phyloP scores from a whole-genome alignment of 2,888 invertebrate genomes.

The Zelleria hepariella region DNA sequence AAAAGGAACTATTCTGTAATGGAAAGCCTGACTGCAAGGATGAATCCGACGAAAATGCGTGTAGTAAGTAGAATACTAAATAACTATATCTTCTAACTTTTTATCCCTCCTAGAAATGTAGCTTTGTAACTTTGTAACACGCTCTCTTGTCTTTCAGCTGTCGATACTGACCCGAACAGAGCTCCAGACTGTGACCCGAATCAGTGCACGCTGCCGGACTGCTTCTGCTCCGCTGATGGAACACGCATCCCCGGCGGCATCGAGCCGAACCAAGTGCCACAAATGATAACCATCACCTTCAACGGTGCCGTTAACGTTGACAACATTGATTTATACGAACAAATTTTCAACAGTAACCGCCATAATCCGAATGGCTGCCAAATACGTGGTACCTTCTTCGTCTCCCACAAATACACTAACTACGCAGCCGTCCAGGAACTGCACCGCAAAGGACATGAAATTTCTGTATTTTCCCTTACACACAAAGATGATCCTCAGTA shows the following conservation, averaged over 20 bases:
- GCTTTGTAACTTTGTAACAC: background rate
- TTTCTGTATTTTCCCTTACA: constrained; percentile 91
- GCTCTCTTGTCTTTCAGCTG: constrained; percentile 73
- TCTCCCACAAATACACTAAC: constrained; percentile 93
- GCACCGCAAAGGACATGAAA: constrained; percentile 92
- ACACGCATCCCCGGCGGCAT: constrained; percentile 89
- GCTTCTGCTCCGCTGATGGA: constrained; percentile 94
- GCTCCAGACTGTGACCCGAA: constrained; percentile 93
- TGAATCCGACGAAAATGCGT: constrained; percentile 95
- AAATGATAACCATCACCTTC: constrained; percentile 94
- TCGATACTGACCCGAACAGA: constrained; percentile 91
- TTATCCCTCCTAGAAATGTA: background rate
- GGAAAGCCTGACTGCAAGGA: constrained; percentile 94
- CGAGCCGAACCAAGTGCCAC: constrained; percentile 88
- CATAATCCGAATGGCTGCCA: constrained; percentile 92
- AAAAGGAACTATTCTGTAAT: constrained; percentile 93
- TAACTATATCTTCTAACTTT: background rate
- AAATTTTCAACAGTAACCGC: constrained; percentile 87
- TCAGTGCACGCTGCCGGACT: constrained; percentile 90
- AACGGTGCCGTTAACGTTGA: constrained; percentile 94
- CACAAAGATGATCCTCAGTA: constrained; percentile 94
- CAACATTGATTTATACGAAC: constrained; percentile 93
- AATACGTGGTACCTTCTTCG: constrained; percentile 91
- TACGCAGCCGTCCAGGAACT: constrained; percentile 92
- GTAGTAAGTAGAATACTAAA: constrained; percentile 80